phyloP scores from a whole-genome alignment of 2,888 invertebrate genomes.

The Eulithis testata region DNA sequence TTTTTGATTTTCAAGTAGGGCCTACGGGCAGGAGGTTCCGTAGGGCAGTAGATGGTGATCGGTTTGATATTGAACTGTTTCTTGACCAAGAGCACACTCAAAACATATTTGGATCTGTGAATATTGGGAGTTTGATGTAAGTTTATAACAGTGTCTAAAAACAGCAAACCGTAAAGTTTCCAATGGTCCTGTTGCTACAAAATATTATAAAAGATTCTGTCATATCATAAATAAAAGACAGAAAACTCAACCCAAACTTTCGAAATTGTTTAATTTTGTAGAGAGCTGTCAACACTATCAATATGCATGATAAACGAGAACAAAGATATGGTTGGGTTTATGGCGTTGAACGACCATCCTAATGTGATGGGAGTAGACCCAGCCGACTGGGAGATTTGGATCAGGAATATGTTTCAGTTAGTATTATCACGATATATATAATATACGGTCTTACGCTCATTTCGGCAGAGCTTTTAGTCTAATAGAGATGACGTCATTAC shows the following conservation, averaged over 20 bases:
- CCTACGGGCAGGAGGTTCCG: conserved; percentile 63
- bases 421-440: conserved; percentile 36
- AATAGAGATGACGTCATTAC: too few relatives aligned
- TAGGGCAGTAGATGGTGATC: conserved; percentile 71
- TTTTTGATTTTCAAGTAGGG: conserved; percentile 69
- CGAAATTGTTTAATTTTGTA: background rate
- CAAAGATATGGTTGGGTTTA: conserved; percentile 68
- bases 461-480: too few relatives aligned
- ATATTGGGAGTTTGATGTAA: conserved; percentile 72
- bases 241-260: background rate
- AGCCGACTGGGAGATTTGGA: conserved; percentile 81
- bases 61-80: conserved; percentile 60
- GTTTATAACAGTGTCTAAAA: conserved; percentile 29
- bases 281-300: conserved; percentile 72
- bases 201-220: background rate
- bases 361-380: conserved; percentile 82
- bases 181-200: too few relatives aligned
- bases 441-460: too few relatives aligned
- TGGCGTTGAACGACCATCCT: conserved; percentile 78
- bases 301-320: conserved; percentile 78
- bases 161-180: too few relatives aligned
- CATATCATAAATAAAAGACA: background rate
- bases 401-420: conserved; percentile 73
- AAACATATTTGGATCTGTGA: conserved; percentile 57
- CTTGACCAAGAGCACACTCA: conserved; percentile 51